Evolutionary conservation across 2,113 vertebrate genomes (phyloP).

Genomic region (Brachionichthys hirsutus): DNA sequence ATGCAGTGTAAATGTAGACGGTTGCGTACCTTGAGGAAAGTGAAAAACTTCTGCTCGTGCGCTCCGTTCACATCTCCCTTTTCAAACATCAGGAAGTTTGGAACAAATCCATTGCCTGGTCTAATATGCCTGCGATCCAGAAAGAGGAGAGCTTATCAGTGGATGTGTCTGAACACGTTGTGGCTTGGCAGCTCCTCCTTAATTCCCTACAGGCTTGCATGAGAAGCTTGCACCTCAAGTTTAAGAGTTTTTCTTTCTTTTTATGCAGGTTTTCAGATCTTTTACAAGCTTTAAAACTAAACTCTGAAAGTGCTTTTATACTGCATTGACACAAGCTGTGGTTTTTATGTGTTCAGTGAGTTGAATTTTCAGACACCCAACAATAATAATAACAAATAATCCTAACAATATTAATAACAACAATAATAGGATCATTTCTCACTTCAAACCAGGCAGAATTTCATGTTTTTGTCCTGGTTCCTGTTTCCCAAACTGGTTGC

Average conservation of each 20-base stretch:
- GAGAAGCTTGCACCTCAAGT: background rate
- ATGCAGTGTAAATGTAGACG: too few species aligned
- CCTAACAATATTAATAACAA: too few species aligned
- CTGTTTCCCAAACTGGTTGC: conserved; percentile 93
- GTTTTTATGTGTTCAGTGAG: too few species aligned
- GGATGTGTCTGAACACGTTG: conserved; percentile 24
- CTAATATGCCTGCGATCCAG: conserved; percentile 83
- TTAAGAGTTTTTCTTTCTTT: conserved; percentile 4
- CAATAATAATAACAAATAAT: too few species aligned
- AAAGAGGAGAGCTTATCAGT: conserved; percentile 51
- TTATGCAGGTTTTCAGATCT: too few species aligned
- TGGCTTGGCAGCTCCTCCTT: conserved; percentile 18
- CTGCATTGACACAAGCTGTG: too few species aligned
- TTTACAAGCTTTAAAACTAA: too few species aligned
- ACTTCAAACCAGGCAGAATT: conserved; percentile 86
- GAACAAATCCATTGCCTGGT: conserved; percentile 88
- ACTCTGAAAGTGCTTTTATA: too few species aligned
- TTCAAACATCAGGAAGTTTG: conserved; percentile 93
- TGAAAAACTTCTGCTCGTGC: conserved; percentile 87
- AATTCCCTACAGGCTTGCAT: background rate
- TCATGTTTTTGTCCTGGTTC: conserved; percentile 86
- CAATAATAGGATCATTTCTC: conserved; percentile 54
- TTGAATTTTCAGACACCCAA: too few species aligned
- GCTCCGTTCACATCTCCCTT: conserved; percentile 89
- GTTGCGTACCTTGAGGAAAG: conserved; percentile 89